Evolutionary conservation across 2,797 vertebrate genomes (phyloP).

Genomic region (Melanotaenia maccullochi): DNA sequence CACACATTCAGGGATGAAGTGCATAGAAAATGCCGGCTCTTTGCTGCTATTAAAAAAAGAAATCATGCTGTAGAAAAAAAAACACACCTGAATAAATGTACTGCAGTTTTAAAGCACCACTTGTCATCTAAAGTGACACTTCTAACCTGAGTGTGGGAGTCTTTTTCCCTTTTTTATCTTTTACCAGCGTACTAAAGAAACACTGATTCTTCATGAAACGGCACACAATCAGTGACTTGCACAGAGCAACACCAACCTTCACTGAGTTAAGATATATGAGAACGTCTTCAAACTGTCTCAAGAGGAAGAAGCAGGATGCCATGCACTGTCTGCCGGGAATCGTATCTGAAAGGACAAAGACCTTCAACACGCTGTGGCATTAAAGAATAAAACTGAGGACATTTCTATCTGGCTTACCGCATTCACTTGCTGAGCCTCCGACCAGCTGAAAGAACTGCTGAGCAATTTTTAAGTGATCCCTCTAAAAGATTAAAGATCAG

Average conservation of each 20-base stretch:
- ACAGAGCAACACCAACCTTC: constrained; percentile 86
- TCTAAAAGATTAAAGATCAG: constrained; percentile 77
- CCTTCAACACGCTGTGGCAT: constrained; percentile 8
- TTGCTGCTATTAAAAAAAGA: neutral
- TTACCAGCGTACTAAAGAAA: constrained; percentile 15
- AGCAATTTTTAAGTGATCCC: constrained; percentile 95
- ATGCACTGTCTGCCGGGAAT: constrained; percentile 98
- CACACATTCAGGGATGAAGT: constrained; percentile 12
- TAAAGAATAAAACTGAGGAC: constrained; percentile 16
- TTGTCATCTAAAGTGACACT: constrained; percentile 38
- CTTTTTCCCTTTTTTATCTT: neutral
- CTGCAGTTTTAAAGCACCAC: constrained; percentile 26
- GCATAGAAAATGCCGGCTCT: neutral
- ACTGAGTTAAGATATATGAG: constrained; percentile 97
- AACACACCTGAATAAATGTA: constrained; percentile 10
- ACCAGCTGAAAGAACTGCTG: constrained; percentile 98
- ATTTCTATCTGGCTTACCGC: constrained; percentile 81
- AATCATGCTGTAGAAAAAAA: constrained; percentile 12
- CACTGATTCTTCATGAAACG: constrained; percentile 12
- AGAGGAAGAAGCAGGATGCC: constrained; percentile 97
- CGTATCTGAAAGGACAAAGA: constrained; percentile 87
- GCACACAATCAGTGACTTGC: neutral
- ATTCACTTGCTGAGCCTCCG: constrained; percentile 96
- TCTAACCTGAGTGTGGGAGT: constrained; percentile 33
- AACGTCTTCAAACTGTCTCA: constrained; percentile 95